Evolutionary conservation across 2,888 invertebrate genomes (phyloP).

Genomic region (Hoplodrina ambigua): DNA sequence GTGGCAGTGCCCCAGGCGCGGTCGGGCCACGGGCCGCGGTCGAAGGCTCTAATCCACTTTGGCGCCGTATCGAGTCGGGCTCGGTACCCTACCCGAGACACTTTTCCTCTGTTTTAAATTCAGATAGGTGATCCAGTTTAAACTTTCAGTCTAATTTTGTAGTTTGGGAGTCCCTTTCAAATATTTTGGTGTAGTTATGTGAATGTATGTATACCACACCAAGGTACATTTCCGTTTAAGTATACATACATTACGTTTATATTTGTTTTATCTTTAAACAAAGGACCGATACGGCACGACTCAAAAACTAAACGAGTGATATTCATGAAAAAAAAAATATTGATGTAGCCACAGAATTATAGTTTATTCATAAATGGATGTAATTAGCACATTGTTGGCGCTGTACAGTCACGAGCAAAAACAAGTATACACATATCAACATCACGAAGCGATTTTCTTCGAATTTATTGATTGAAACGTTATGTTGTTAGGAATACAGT

Average conservation of each 20-base stretch:
- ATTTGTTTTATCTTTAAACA: too few species aligned
- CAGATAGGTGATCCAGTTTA: conserved; percentile 86
- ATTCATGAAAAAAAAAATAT: background rate
- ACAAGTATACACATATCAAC: too few species aligned
- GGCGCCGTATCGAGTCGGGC: conserved; percentile 61
- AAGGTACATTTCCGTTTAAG: background rate
- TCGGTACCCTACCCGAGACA: conserved; percentile 69
- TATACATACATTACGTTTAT: background rate
- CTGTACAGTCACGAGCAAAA: too few species aligned
- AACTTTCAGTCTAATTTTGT: conserved; percentile 85
- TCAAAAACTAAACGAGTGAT: background rate
- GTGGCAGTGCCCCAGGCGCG: conserved; percentile 75
- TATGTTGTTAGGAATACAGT: too few species aligned
- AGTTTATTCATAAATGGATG: too few species aligned
- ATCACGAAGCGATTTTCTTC: too few species aligned
- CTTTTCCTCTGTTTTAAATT: conserved; percentile 87
- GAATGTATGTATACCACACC: background rate
- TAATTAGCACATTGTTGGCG: too few species aligned
- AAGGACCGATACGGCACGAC: background rate
- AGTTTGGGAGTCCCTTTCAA: conserved; percentile 68
- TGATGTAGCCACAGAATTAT: background rate
- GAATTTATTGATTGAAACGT: too few species aligned
- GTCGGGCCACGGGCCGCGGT: conserved; percentile 72
- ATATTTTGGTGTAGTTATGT: conserved; percentile 37
- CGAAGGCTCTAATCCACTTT: conserved; percentile 84